These are phyloP conservation scores for Intellagama lesueurii DNA, from an alignment of 2,797 vertebrate genomes.

Conservation along the genomic window DNA sequence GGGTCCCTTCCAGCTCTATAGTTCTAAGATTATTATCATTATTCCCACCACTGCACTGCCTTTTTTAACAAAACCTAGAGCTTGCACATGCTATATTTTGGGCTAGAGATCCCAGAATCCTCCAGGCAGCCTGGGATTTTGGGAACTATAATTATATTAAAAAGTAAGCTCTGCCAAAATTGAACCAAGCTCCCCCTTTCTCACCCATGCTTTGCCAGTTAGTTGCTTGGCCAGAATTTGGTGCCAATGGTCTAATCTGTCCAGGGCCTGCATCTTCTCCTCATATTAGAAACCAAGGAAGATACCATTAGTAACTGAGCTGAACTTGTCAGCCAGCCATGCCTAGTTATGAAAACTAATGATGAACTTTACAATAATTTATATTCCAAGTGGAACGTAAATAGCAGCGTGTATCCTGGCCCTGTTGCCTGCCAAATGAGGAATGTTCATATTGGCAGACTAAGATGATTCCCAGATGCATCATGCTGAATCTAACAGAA, in stretches of 20 bases:
- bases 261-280: background rate
- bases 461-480: background rate
- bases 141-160: too few species aligned
- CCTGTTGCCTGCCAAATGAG: background rate
- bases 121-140: too few species aligned
- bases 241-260: background rate
- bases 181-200: background rate
- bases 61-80: too few species aligned
- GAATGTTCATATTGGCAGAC: background rate
- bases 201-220: background rate
- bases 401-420: background rate
- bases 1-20: too few species aligned
- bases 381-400: background rate
- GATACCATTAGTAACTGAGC: background rate
- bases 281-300: background rate
- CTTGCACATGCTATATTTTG: too few species aligned
- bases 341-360: background rate
- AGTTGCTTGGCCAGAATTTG: background rate
- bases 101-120: too few species aligned
- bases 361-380: background rate
- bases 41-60: too few species aligned
- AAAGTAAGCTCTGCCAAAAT: background rate
- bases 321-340: background rate
- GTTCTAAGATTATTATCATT: too few species aligned
- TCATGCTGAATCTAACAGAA: background rate